Evolutionary conservation across 2,797 vertebrate species (phyloP).

Genomic region (Potorous gilbertii): DNA sequence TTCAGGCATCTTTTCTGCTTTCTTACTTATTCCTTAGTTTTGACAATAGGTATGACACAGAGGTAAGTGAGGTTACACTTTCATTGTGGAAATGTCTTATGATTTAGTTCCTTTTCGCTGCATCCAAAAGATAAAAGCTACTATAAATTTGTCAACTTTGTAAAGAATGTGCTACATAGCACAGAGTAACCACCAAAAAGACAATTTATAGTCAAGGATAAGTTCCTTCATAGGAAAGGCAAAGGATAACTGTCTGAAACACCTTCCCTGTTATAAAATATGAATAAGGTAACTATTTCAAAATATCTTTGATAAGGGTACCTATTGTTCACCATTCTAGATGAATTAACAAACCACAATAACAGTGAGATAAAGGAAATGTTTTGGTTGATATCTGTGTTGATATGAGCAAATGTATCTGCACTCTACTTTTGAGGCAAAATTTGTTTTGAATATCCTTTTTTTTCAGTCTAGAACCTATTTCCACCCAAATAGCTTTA

Average conservation of each 20-base stretch:
- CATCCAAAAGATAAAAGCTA: neutral
- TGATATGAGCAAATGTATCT: neutral
- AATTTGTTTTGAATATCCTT: neutral
- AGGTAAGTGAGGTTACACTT: neutral
- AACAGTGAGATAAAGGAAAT: neutral
- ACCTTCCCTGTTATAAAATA: neutral
- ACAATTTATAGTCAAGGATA: neutral
- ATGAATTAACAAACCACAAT: neutral
- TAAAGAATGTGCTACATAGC: neutral
- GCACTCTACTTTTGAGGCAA: neutral
- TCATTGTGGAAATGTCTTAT: neutral
- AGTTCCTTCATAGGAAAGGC: neutral
- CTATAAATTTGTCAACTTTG: neutral
- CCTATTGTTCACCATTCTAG: neutral
- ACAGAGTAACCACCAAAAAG: neutral
- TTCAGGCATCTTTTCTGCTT: neutral
- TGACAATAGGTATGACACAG: neutral
- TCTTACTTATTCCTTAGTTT: neutral
- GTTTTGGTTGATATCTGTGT: neutral
- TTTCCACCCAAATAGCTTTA: neutral
- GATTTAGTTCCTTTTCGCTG: neutral
- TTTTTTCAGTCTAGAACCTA: neutral
- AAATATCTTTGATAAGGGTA: neutral
- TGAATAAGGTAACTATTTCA: neutral
- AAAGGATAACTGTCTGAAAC: neutral